These are phyloP conservation scores for Zaprionus lineosus DNA, from an alignment of 2,888 invertebrate species.

Conservation along the genomic window DNA sequence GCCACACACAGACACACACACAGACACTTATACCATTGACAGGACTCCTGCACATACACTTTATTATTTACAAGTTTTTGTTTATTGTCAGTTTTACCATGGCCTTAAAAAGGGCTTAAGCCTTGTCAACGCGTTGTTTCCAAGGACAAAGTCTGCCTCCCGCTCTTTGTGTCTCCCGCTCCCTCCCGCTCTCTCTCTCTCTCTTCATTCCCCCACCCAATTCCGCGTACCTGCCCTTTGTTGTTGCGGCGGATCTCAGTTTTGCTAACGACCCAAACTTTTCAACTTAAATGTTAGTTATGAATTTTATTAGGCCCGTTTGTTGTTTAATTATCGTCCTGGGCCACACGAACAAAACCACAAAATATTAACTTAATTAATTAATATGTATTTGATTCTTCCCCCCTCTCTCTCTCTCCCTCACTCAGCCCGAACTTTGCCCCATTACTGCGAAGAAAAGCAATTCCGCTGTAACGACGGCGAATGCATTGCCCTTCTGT, in stretches of 20 bases:
- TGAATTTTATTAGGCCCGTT: conserved; percentile 69
- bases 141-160: conserved; percentile 1
- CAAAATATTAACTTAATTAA: conserved; percentile 62
- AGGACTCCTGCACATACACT: no score
- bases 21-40: background rate
- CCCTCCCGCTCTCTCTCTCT: background rate
- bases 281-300: conserved; percentile 77
- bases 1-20: conserved; percentile 23
- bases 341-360: conserved; percentile 31
- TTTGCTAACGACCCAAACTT: conserved; percentile 68
- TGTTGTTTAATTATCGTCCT: conserved; percentile 43
- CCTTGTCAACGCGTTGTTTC: conserved; percentile 58
- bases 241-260: conserved; percentile 24
- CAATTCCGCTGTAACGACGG: conserved; percentile 90
- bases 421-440: conserved; percentile 70
- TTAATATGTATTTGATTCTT: conserved; percentile 65
- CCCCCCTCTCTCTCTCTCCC: conserved; percentile 22
- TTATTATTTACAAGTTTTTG: conserved; percentile 75
- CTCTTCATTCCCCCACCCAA: no score
- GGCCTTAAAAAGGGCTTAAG: conserved; percentile 72
- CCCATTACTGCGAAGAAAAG: conserved; percentile 83
- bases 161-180: background rate
- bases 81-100: conserved; percentile 71
- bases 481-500: conserved; percentile 89
- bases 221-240: conserved; percentile 9